Evolutionary conservation across 2,888 invertebrate genomes (phyloP).

Genomic region (Phaonia tiefii): DNA sequence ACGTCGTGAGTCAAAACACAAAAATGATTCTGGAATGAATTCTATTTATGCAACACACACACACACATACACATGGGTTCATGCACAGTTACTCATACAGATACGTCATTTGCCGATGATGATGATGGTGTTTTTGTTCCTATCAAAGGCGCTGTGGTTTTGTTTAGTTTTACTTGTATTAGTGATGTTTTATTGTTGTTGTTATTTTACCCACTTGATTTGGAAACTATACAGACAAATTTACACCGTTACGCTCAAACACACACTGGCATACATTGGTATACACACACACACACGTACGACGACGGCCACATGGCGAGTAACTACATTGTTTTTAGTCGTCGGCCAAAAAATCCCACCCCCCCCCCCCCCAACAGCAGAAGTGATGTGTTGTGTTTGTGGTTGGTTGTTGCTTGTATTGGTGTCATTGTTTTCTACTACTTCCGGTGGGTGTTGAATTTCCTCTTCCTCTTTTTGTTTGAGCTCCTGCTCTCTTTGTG

Average conservation of each 20-base stretch:
- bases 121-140: slow-evolving; percentile 48
- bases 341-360: not conserved
- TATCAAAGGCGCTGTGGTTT: slow-evolving; percentile 52
- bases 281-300: slow-evolving; percentile 6
- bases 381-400: not conserved
- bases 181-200: slow-evolving; percentile 26
- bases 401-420: not conserved
- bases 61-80: too few relatives aligned
- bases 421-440: slow-evolving; percentile 17
- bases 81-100: not conserved
- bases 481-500: slow-evolving; percentile 4
- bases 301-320: slow-evolving; percentile 48
- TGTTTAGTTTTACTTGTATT: slow-evolving; percentile 49
- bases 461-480: slow-evolving; percentile 4
- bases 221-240: slow-evolving; percentile 8
- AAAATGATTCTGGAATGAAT: slow-evolving; percentile 47
- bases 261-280: not conserved
- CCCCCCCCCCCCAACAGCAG: not conserved
- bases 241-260: not conserved
- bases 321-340: slow-evolving; percentile 44
- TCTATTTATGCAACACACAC: not conserved
- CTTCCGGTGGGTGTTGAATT: slow-evolving; percentile 18
- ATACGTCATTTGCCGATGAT: slow-evolving; percentile 61
- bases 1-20: slow-evolving; percentile 58
- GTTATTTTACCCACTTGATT: slow-evolving; percentile 10